Evolutionary conservation across 1,140 invertebrate genomes (phyloP).

Genomic region (Dryas iulia): DNA sequence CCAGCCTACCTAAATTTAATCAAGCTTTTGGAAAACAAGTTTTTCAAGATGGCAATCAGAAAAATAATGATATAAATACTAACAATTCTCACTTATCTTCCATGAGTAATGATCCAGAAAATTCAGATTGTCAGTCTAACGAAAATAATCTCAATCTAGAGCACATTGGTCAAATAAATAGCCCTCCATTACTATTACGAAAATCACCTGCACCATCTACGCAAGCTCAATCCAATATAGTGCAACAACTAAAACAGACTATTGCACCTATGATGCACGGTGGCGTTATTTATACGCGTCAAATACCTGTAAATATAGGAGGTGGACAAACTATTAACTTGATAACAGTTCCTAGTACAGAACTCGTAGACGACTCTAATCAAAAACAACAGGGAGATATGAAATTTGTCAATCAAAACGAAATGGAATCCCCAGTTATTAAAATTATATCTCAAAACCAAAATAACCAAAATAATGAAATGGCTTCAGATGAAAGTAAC

Average conservation of each 20-base stretch:
- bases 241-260: slow-evolving; percentile 74
- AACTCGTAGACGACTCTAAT: slow-evolving; percentile 63
- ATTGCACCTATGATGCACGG: slow-evolving; percentile 80
- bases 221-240: slow-evolving; percentile 60
- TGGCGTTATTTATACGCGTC: slow-evolving; percentile 82
- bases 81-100: slow-evolving; percentile 49
- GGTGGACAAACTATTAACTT: slow-evolving; percentile 82
- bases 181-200: slow-evolving; percentile 69
- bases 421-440: slow-evolving; percentile 70
- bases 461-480: slow-evolving; percentile 44
- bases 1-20: slow-evolving; percentile 87
- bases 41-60: slow-evolving; percentile 77
- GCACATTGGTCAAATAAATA: slow-evolving; percentile 67
- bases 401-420: slow-evolving; percentile 48
- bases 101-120: slow-evolving; percentile 43
- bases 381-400: slow-evolving; percentile 57
- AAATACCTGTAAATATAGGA: slow-evolving; percentile 80
- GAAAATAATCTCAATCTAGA: slow-evolving; percentile 63
- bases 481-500: slow-evolving; percentile 57
- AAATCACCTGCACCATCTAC: slow-evolving; percentile 55
- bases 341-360: slow-evolving; percentile 79
- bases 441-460: slow-evolving; percentile 71
- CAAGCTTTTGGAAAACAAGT: slow-evolving; percentile 88
- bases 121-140: slow-evolving; percentile 47
- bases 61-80: slow-evolving; percentile 49